Conservation (phyloP, 2,797 vertebrate species). For the Gobio occitaniae region DNA sequence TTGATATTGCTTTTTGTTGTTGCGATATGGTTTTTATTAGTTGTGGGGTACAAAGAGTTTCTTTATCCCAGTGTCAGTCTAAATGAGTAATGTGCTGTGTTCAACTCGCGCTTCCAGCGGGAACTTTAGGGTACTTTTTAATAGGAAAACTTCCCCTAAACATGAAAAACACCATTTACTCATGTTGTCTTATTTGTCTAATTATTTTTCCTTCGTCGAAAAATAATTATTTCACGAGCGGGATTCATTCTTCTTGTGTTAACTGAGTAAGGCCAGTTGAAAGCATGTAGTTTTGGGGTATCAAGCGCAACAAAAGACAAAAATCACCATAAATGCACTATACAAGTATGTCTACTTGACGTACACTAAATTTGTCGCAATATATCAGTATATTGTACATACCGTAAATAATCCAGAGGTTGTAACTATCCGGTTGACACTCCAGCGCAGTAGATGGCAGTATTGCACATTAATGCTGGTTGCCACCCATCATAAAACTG, state of each 20-base stretch:
- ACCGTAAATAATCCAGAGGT: no score
- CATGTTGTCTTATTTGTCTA: not conserved
- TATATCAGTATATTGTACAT: no score
- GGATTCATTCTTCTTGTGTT: not conserved
- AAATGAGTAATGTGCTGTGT: slow-evolving; percentile 34
- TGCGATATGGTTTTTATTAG: slow-evolving; percentile 64
- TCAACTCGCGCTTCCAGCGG: not conserved
- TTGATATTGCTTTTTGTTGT: slow-evolving; percentile 65
- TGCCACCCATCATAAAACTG: no score
- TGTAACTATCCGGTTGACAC: no score
- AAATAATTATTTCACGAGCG: not conserved
- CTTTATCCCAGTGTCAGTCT: slow-evolving; percentile 8
- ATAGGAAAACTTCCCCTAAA: slow-evolving; percentile 1
- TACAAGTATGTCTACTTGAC: no score
- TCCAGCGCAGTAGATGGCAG: no score
- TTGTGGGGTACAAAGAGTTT: slow-evolving; percentile 1
- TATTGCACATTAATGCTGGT: no score
- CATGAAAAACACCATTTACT: not conserved
- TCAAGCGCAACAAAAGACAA: not conserved
- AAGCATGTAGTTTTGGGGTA: not conserved
- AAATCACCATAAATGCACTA: no score
- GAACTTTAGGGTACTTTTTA: not conserved
- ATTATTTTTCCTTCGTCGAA: not conserved
- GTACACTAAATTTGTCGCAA: no score
- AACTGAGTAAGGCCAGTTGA: not conserved